Evolutionary conservation across 1,140 invertebrate species (phyloP), one percentile per base, ranked within the genome.

Genomic region (Agraylea sexmaculata): DNA sequence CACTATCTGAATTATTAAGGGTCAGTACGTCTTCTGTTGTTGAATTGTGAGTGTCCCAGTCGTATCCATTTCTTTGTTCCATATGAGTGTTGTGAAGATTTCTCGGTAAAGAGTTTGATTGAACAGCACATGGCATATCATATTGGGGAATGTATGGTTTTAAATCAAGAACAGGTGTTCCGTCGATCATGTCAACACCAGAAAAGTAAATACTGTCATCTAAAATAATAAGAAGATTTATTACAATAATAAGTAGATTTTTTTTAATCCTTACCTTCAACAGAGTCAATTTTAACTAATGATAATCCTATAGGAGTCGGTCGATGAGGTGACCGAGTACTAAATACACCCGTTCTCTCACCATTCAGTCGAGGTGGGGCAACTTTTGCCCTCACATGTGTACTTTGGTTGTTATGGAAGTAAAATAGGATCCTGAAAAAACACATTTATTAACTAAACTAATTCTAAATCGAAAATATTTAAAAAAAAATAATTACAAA

Each of bases 81-180:
- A n/a, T n/a, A n/a, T n/a, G n/a, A n/a, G n/a, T n/a, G n/a, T 36
- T 1, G 37, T 40, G 8, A 49, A 23, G 8, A 43, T 25, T 29
- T 49, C 41, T 43, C 47, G 46, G 21, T 43, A 33, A 4, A 43
- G 37, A 18, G n/a, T 45, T 23, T n/a, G n/a, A n/a, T n/a, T n/a
- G n/a, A n/a, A n/a, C n/a, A n/a, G 43, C 34, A 27, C 36, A 40
- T 15, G 88, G 88, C 49, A 72, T 76, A 62, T 95, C 91, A 58
- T 94, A 94, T 29, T 83, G 74, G 2, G 87, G 87, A 52, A 95
- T 92, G 56, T 87, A 95, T 0, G 91, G 90, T 62, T 95, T 95
- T 22, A 94, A 83, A 57, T 95, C 91, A 19, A 94, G 48, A 1
- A 95, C 81, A 11, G 90, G 90, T 3, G 89, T 92, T 27, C 83